Evolutionary conservation across 2,888 invertebrate species (phyloP).

Genomic region (Drosophila dives): DNA sequence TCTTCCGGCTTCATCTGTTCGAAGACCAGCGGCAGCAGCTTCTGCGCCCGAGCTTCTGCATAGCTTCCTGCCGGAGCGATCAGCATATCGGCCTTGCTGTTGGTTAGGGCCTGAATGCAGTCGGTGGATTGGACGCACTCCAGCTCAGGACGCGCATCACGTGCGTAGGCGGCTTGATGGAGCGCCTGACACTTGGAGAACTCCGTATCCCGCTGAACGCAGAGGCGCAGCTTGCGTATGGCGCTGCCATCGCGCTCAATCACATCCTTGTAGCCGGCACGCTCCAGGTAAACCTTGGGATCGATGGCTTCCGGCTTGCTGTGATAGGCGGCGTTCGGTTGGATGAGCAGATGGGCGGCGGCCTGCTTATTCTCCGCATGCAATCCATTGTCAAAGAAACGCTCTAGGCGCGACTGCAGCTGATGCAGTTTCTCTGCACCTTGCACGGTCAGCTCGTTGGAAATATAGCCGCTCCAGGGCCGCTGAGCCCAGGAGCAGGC

Average conservation of each 20-base stretch:
- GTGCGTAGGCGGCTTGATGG: constrained; percentile 89
- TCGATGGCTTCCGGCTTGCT: constrained; percentile 85
- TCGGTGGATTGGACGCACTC: constrained; percentile 90
- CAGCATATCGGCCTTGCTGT: constrained; percentile 78
- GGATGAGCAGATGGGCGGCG: constrained; percentile 87
- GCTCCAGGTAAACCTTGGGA: constrained; percentile 87
- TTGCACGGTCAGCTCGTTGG: constrained; percentile 87
- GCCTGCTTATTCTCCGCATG: constrained; percentile 81
- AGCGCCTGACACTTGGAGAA: constrained; percentile 91
- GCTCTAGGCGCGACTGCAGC: constrained; percentile 82
- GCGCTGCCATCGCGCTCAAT: constrained; percentile 91
- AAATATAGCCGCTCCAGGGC: constrained; percentile 93
- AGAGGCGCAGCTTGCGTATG: constrained; percentile 88
- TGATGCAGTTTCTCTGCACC: constrained; percentile 77
- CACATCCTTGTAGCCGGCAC: constrained; percentile 89
- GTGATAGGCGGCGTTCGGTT: constrained; percentile 86
- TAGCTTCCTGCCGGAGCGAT: constrained; percentile 67
- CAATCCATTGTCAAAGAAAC: constrained; percentile 83
- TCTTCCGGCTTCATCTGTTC: constrained; percentile 76
- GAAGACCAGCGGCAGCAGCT: constrained; percentile 81
- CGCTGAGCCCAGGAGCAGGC: constrained; percentile 93
- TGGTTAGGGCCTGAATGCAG: constrained; percentile 78
- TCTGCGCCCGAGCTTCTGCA: constrained; percentile 69
- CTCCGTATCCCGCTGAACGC: constrained; percentile 89
- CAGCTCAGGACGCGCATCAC: constrained; percentile 92